phyloP scores from a whole-genome alignment of 2,113 vertebrate genomes.

The Electrona antarctica region DNA sequence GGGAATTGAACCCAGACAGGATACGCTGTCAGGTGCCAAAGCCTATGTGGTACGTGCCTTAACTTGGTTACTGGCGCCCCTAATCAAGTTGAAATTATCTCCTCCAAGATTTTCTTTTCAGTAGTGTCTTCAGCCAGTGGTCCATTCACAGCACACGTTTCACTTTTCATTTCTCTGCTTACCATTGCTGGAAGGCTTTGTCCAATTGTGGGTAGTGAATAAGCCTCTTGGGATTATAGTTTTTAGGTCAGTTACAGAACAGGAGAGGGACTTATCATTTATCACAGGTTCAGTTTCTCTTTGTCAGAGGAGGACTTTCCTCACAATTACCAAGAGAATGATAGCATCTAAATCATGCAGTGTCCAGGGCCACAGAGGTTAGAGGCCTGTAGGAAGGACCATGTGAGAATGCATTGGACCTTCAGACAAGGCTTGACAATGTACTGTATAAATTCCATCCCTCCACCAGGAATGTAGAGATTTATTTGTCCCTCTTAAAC shows the following conservation, averaged over 20 bases:
- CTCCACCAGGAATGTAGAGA: conserved; percentile 34
- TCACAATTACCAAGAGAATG: conserved; percentile 28
- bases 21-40: no score
- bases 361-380: conserved; percentile 20
- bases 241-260: conserved; percentile 60
- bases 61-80: no score
- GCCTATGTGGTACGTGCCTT: no score
- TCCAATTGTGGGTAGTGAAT: conserved; percentile 48
- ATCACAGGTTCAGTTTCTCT: conserved; percentile 40
- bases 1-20: no score
- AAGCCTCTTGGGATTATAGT: conserved; percentile 36
- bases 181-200: conserved; percentile 15
- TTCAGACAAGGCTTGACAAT: conserved; percentile 22
- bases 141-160: conserved; percentile 25
- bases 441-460: conserved; percentile 38
- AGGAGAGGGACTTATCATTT: conserved; percentile 49
- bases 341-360: conserved; percentile 38
- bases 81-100: not conserved
- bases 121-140: not conserved
- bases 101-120: conserved; percentile 18
- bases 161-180: conserved; percentile 23
- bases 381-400: conserved; percentile 24
- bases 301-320: conserved; percentile 44
- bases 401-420: conserved; percentile 21
- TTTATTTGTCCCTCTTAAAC: conserved; percentile 38